Evolutionary conservation across 2,888 invertebrate genomes (phyloP).

Genomic region (Ptilodon capucinus): DNA sequence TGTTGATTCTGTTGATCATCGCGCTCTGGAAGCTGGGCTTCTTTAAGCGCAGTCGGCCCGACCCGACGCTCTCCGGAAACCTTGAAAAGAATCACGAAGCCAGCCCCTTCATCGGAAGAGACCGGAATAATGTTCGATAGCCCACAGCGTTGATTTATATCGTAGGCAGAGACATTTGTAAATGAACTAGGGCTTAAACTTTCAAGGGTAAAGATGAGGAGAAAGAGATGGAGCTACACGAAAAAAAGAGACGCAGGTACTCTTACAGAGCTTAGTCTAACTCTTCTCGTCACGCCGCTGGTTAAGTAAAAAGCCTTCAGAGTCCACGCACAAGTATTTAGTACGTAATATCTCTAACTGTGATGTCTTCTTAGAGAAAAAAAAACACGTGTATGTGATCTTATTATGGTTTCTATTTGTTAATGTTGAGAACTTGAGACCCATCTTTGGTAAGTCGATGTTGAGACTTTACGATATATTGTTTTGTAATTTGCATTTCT

Average conservation of each 20-base stretch:
- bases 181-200: neutral
- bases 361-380: conserved; percentile 81
- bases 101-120: conserved; percentile 83
- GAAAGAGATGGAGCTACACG: neutral
- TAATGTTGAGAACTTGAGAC: conserved; percentile 2
- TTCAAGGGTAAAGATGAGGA: neutral
- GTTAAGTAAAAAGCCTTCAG: neutral
- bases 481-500: conserved; percentile 66
- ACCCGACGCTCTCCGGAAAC: conserved; percentile 91
- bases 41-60: conserved; percentile 93
- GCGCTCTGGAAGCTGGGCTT: conserved; percentile 95
- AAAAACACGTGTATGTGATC: conserved; percentile 68
- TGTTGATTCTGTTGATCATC: conserved; percentile 90
- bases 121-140: conserved; percentile 76
- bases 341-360: conserved; percentile 70
- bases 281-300: neutral
- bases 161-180: conserved; percentile 28
- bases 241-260: neutral
- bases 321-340: conserved; percentile 36
- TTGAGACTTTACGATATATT: conserved; percentile 36
- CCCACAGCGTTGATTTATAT: conserved; percentile 41
- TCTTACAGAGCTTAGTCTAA: neutral
- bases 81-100: conserved; percentile 89
- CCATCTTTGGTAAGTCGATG: conserved; percentile 49
- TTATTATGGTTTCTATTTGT: conserved; percentile 37